Evolutionary conservation across 2,797 vertebrate species (phyloP).

Genomic region (Premnoplex brunnescens): DNA sequence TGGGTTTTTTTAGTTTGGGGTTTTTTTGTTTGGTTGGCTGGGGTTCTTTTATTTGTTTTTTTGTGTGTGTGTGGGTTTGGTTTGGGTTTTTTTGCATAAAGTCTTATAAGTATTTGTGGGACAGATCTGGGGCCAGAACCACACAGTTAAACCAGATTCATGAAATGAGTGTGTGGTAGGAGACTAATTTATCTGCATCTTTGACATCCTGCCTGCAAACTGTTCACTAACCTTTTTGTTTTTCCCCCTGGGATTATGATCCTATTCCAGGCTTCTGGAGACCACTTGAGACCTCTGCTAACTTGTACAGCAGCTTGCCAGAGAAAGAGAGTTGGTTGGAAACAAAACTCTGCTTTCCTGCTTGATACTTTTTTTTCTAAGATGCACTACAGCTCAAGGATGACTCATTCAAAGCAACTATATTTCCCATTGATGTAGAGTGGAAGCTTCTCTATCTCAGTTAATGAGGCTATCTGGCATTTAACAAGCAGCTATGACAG

Average conservation of each 20-base stretch:
- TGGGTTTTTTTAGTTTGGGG: background rate
- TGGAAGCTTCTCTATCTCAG: background rate
- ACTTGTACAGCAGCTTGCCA: conserved; percentile 39
- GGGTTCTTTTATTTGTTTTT: background rate
- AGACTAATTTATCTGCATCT: background rate
- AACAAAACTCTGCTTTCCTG: conserved; percentile 36
- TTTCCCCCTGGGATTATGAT: background rate
- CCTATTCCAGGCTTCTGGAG: conserved; percentile 28
- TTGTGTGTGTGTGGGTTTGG: background rate
- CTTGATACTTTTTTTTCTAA: background rate
- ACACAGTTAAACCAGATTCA: background rate
- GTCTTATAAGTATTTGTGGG: background rate
- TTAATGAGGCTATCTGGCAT: background rate
- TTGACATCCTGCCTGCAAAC: conserved; percentile 23
- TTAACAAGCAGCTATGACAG: background rate
- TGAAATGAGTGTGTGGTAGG: background rate
- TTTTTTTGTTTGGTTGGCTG: background rate
- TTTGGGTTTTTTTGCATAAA: background rate
- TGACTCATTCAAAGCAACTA: background rate
- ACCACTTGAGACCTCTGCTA: conserved; percentile 39
- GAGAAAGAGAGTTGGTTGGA: conserved; percentile 43
- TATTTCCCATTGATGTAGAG: background rate
- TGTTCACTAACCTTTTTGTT: conserved; percentile 39
- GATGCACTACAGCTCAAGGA: background rate
- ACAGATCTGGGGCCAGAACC: background rate